Evolutionary conservation across 2,113 vertebrate species (phyloP), one percentile per base, ranked within the genome.

Genomic region (Herpailurus yagouaroundi): DNA sequence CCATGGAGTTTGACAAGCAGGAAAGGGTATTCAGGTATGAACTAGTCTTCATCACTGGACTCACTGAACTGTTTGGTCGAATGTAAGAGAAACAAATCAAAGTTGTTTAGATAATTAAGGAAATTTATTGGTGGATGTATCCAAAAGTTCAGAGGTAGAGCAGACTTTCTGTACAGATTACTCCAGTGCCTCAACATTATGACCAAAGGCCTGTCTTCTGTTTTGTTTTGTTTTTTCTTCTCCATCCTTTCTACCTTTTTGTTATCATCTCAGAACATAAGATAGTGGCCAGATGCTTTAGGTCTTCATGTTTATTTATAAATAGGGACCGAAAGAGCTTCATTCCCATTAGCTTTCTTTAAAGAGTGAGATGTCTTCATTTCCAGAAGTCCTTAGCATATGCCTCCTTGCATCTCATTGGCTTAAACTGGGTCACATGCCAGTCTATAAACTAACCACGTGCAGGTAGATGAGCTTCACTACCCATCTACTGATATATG

Each of bases 81-180:
- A 66, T 45, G 10, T 23, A 80, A 86, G 3, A 86, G 25, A 89
- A 96, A 52, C 29, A 95, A 86, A 60, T 95, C 48, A 92, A 50
- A 36, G 7, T 48, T 52, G 36, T n/a, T 96, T 80, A 92, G 10
- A 88, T 87, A 96, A 93, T 85, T 33, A 97, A 92, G 29, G 48
- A 21, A 60, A 80, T 80, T 76, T 69, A 76, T 31, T 93, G 69
- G 52, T 33, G 55, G 11, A 48, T 21, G 1, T 55, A 41, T 85
- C 52, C 15, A 52, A 93, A 89, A 82, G 38, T 83, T 89, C 27
- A 93, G 81, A 73, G 4, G 27, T 38, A 77, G 6, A 64, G 66
- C 7, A 73, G 21, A 6, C 7, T 85, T 95, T 64, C 64, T 63
- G 4, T 23, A 50, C 1, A 82, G 33, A 21, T 91, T 21, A 55